These are phyloP conservation scores for Caenorhabditis sp. DNA, from an alignment of 2,888 invertebrate species.

Conservation along the genomic window DNA sequence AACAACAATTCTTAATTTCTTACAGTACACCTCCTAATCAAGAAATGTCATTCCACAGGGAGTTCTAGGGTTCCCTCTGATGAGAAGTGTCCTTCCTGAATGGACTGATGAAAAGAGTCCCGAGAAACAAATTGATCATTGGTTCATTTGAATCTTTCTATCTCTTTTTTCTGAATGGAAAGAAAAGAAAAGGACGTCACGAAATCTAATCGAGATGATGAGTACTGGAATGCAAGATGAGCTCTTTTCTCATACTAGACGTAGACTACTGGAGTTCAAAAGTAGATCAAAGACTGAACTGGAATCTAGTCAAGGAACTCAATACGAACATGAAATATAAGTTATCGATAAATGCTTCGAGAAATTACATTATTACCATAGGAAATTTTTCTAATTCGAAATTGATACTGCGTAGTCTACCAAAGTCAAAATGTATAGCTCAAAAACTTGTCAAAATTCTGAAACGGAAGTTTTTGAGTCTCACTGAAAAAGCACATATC, in stretches of 20 bases:
- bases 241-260: too few species aligned
- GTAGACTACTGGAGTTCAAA: background rate
- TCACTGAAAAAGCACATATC: too few species aligned
- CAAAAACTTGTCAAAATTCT: too few species aligned
- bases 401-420: too few species aligned
- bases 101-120: slow-evolving; percentile 1
- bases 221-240: slow-evolving; percentile 12
- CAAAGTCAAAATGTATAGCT: too few species aligned
- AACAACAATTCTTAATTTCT: background rate
- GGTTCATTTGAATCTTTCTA: slow-evolving; percentile 27
- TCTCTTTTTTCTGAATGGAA: slow-evolving; percentile 15
- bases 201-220: slow-evolving; percentile 27
- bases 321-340: too few species aligned
- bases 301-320: too few species aligned
- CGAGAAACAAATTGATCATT: slow-evolving; percentile 37
- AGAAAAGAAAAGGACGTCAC: background rate
- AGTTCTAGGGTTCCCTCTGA: background rate
- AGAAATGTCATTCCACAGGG: background rate
- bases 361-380: too few species aligned
- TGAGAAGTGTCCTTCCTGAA: background rate
- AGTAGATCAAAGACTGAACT: too few species aligned
- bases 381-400: too few species aligned
- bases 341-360: too few species aligned
- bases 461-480: too few species aligned
- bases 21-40: background rate